Evolutionary conservation across 2,888 invertebrate species (phyloP).

Genomic region (Tetranychus truncatus): DNA sequence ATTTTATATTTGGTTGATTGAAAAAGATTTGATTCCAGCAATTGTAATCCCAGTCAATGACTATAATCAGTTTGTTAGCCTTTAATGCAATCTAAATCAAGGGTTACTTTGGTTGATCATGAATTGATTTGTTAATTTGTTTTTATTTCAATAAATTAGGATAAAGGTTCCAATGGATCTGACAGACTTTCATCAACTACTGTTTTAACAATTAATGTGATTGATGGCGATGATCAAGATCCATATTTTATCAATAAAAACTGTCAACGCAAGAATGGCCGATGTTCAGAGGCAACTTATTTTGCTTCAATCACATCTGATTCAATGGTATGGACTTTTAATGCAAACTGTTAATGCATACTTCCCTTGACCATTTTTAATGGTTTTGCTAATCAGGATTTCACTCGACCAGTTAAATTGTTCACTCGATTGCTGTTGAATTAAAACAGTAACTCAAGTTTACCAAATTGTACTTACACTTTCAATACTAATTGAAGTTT

Average conservation of each 20-base stretch:
- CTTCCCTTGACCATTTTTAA: not conserved
- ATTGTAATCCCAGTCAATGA: no score
- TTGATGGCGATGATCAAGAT: conserved; percentile 75
- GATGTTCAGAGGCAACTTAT: conserved; percentile 41
- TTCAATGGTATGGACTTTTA: not conserved
- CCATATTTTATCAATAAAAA: conserved; percentile 76
- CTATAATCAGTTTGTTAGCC: no score
- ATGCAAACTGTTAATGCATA: not conserved
- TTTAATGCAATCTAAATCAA: not conserved
- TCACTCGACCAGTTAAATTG: no score
- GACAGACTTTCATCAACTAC: conserved; percentile 63
- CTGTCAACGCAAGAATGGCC: conserved; percentile 43
- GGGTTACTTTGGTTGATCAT: not conserved
- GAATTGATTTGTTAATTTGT: not conserved
- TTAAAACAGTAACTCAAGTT: no score
- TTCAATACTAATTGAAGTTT: not conserved
- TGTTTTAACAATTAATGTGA: conserved; percentile 60
- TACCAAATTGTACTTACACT: no score
- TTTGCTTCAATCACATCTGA: conserved; percentile 47
- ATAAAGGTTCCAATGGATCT: conserved; percentile 57
- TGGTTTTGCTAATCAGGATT: no score
- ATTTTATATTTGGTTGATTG: no score
- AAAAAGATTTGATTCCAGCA: no score
- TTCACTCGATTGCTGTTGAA: no score
- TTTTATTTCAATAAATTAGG: conserved; percentile 31